Conservation (phyloP, 1,140 invertebrate genomes). For the Hormaphis cornu region DNA sequence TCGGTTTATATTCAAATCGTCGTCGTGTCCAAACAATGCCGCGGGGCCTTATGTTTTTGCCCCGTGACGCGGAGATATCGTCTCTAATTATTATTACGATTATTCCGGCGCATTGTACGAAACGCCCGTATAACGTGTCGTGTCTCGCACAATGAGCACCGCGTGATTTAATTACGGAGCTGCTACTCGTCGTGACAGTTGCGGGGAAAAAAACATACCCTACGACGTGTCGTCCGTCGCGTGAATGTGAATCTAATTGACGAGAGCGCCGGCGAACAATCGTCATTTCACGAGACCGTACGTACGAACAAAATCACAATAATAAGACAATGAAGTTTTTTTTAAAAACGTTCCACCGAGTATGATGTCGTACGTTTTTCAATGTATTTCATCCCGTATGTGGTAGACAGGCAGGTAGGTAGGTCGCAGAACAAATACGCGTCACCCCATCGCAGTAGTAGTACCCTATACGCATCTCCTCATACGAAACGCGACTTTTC, state of each 20-base stretch:
- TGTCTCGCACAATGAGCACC: too few species aligned
- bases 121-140: too few species aligned
- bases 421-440: neutral
- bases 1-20: constrained; percentile 24
- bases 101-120: too few species aligned
- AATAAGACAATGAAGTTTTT: constrained; percentile 11
- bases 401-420: neutral
- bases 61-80: constrained; percentile 20
- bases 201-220: too few species aligned
- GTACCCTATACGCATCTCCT: too few species aligned
- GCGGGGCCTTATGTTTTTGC: constrained; percentile 9
- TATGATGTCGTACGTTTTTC: neutral
- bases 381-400: neutral
- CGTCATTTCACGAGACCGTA: neutral
- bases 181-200: too few species aligned
- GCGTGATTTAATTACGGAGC: constrained; percentile 4
- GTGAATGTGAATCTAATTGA: constrained; percentile 30
- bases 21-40: constrained; percentile 12
- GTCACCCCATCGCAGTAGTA: constrained; percentile 5
- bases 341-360: neutral
- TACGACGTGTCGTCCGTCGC: too few species aligned
- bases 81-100: too few species aligned
- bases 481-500: too few species aligned
- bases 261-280: neutral
- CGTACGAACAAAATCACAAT: neutral